Percentiles rank a stretch among this genome's conserved stretches.
Evolutionary conservation across 2,797 vertebrate genomes (phyloP).

Genomic region (Dermochelys coriacea): DNA sequence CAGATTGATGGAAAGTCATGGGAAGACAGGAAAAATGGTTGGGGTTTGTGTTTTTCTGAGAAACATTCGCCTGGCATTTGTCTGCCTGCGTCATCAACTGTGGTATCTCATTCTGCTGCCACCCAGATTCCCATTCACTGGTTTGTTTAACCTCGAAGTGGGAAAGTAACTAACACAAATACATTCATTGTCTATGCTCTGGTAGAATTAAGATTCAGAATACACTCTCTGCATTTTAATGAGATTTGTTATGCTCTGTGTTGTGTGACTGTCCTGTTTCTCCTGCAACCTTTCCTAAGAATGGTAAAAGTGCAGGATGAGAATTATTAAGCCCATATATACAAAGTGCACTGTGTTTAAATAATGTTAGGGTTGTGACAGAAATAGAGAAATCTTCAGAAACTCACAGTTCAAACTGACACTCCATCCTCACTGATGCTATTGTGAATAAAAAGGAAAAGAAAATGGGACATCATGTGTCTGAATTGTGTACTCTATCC

Average conservation of each 20-base stretch:
- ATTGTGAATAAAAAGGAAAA: conserved; percentile 44
- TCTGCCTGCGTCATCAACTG: conserved; percentile 54
- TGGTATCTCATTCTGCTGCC: conserved; percentile 65
- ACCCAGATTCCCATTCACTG: conserved; percentile 72
- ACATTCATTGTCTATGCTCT: conserved; percentile 69
- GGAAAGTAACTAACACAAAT: conserved; percentile 75
- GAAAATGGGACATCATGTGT: conserved; percentile 24
- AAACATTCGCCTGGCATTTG: conserved; percentile 61
- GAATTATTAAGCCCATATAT: conserved; percentile 71
- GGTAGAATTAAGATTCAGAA: conserved; percentile 75
- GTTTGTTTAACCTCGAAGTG: conserved; percentile 76
- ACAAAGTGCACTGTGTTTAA: conserved; percentile 54
- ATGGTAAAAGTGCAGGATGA: conserved; percentile 49
- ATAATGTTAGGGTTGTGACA: conserved; percentile 60
- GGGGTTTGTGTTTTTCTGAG: conserved; percentile 20
- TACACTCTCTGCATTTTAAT: conserved; percentile 71
- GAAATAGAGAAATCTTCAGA: conserved; percentile 59
- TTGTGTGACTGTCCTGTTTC: conserved; percentile 64
- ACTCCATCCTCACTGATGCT: conserved; percentile 5
- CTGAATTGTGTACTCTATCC: background rate
- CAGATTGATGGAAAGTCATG: conserved; percentile 49
- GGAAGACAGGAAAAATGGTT: conserved; percentile 48
- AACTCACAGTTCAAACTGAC: conserved; percentile 49
- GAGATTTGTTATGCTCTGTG: conserved; percentile 47
- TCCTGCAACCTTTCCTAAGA: conserved; percentile 56